Evolutionary conservation across 2,888 invertebrate genomes (phyloP), one percentile per base, ranked within the genome.

Genomic region (Calameuta idolon): DNA sequence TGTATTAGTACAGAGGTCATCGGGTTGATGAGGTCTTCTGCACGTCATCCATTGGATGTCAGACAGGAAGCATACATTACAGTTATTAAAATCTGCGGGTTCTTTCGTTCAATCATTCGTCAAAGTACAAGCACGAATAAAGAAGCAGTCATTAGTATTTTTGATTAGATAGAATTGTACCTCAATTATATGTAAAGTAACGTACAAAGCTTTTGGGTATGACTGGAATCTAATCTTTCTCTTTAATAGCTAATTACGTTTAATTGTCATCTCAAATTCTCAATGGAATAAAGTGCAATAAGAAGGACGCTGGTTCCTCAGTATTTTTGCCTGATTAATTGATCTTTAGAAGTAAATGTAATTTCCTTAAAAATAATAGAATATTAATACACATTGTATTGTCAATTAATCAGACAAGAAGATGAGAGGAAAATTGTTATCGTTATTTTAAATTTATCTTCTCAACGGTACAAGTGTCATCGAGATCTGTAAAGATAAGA

Each of bases 71-170:
- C 40, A 35, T 78, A 78, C 73, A 79, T 84, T 85, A 80, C 78
- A 77, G 79, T 84, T 85, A 81, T 85, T 84, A 85, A 83, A 84
- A 82, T 82, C 78, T 78, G 80, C 79, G 77, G 77, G 80, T 81
- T 78, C 80, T 83, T 81, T 76, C 78, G 80, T 79, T 80, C 75
- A 79, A 79, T 81, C 73, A 76, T 71, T 69, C 69, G 73, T 77
- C 74, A 77, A 69, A 34, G 69, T 77, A 73, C 77, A 77, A 79
- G 75, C 69, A 73, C 23, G 76, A 77, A 81, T 81, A 78, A 77
- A 82, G 76, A 82, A 81, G 30, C 2, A 81, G 12, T 15, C 23
- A 23, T 55, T 23, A 55, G 2, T 55, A 55, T 23, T 69, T 81
- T 69, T 40, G 40, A 37, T n/a, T 34, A 69, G 15, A 33, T 40